phyloP scores from a whole-genome alignment of 1,140 invertebrate species.

The Orussus abietinus region DNA sequence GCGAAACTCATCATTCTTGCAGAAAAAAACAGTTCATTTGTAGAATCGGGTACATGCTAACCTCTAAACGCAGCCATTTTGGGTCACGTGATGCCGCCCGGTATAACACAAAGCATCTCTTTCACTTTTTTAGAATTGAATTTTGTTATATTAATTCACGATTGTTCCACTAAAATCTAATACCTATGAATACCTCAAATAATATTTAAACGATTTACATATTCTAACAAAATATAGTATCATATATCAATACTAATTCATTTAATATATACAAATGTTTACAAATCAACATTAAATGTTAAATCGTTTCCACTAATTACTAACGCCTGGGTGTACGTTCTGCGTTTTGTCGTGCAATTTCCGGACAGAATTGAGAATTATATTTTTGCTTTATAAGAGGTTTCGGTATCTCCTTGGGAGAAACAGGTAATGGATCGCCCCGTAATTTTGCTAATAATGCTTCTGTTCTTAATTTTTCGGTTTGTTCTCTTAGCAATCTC shows the following conservation, averaged over 20 bases:
- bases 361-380: conserved; percentile 91
- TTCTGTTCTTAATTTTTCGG: conserved; percentile 70
- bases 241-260: too few species aligned
- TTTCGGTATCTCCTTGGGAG: conserved; percentile 28
- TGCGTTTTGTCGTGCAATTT: conserved; percentile 77
- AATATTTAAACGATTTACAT: too few species aligned
- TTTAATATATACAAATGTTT: too few species aligned
- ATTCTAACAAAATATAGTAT: too few species aligned
- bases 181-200: too few species aligned
- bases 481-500: conserved; percentile 72
- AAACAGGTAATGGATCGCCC: conserved; percentile 45
- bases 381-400: conserved; percentile 67
- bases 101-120: too few species aligned
- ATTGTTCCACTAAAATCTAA: too few species aligned
- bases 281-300: too few species aligned
- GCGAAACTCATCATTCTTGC: neutral
- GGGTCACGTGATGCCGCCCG: conserved; percentile 1
- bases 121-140: too few species aligned
- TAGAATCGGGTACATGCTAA: neutral
- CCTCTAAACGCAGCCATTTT: neutral
- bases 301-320: too few species aligned
- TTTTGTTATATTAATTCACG: too few species aligned
- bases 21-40: neutral
- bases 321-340: too few species aligned
- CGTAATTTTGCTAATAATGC: conserved; percentile 64